These are phyloP conservation scores for Euura saliciscinereae DNA, from an alignment of 1,140 invertebrate genomes.

Conservation along the genomic window DNA sequence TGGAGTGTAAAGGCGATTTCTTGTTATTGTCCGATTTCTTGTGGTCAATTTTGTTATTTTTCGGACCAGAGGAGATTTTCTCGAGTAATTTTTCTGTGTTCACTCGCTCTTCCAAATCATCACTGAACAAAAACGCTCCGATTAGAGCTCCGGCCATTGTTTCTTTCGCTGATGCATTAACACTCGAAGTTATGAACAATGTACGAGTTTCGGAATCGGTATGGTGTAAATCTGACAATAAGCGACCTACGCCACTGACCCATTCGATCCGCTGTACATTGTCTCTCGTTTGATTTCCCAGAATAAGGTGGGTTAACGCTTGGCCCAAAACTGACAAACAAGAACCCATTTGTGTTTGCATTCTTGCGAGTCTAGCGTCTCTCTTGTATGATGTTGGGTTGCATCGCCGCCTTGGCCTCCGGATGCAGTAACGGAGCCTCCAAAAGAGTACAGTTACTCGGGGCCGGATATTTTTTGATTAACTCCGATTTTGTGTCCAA, in stretches of 20 bases:
- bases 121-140: background rate
- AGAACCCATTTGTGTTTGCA: constrained; percentile 1
- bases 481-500: background rate
- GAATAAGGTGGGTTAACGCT: background rate
- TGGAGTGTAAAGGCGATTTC: background rate
- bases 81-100: background rate
- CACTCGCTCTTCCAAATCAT: background rate
- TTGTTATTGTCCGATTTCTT: background rate
- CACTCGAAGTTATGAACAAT: background rate
- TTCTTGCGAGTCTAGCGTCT: constrained; percentile 9
- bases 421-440: no score
- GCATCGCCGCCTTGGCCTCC: constrained; percentile 5
- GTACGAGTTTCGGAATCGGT: background rate
- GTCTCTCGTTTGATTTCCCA: background rate
- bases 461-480: background rate
- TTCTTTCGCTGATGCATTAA: background rate
- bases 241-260: background rate
- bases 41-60: background rate
- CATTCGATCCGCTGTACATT: background rate
- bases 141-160: background rate
- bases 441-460: background rate
- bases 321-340: background rate
- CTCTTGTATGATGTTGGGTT: background rate
- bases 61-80: background rate
- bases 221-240: background rate